Base-by-base conservation (phyloP, 2,113 vertebrate genomes). In the Takifugu flavidus region DNA sequence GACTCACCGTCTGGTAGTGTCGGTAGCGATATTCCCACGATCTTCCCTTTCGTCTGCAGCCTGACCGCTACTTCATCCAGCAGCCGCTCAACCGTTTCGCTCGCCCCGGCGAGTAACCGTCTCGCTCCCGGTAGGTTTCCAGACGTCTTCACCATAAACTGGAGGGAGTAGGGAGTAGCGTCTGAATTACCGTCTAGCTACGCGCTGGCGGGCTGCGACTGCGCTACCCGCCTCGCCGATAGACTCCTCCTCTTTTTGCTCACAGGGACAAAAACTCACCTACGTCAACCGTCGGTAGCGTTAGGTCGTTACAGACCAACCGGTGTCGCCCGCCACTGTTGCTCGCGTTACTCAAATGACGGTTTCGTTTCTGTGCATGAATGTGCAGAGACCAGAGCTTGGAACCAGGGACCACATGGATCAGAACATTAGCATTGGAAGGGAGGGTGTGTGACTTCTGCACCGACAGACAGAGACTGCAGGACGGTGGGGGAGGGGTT, bases 231-330 rank as follows among this genome's bases (percentile, higher is more conserved):
- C 27, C 49, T 65, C 52, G 6, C 46, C 2, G 10, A 25, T 26
- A 79, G 68, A 67, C 88, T 89, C 87, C 82, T 78, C 87, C 89
- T 86, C 79, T 65, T 88, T 75, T 83, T 59, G 53, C 26, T 5
- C 28, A 46, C 46, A 53, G 60, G 26, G 20, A 46, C 3, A 5
- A 43, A 49, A 25, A 25, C 7, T 8, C 10, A 42, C 51, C 6
- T 26, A 72, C 73, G 77, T 81, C 73, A 75, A 46, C 43, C 26
- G 73, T 55, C 29, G 53, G 46, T 4, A 62, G 53, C 29, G 65
- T 68, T 66, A 60, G 6, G 59, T 80, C 42, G 46, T 56, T 56
- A 59, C 49, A 47, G 74, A 54, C 31, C 55, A 65, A 31, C 44
- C 28, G 61, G 47, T 13, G 58, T 44, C 45, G 14, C 13, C 39